phyloP scores from a whole-genome alignment of 2,113 vertebrate genomes.

The Oreochromis tanganicae region DNA sequence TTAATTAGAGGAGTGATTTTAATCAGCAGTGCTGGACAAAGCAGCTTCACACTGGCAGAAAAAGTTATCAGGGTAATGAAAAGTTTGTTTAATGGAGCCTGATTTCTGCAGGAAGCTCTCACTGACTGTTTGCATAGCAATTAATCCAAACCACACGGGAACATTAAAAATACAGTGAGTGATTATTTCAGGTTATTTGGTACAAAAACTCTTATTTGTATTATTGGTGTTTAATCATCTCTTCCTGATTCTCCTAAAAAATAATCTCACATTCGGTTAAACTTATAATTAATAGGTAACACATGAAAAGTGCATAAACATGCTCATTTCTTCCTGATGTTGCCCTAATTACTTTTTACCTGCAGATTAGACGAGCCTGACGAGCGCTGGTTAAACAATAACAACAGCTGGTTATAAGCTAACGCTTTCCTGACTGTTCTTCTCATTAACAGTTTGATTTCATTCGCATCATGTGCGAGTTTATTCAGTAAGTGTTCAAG shows the following conservation, averaged over 20 bases:
- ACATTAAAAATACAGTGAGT: neutral
- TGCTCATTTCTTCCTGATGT: neutral
- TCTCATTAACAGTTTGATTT: neutral
- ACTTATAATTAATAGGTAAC: neutral
- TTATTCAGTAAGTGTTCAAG: rapidly evolving
- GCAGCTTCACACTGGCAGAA: neutral
- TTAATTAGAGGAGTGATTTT: neutral
- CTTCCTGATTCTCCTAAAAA: rapidly evolving
- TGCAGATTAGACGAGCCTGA: rapidly evolving
- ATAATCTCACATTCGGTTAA: neutral
- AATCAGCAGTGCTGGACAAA: neutral
- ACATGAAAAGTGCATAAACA: neutral
- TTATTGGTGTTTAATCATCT: neutral
- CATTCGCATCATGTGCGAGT: neutral
- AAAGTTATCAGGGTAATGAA: neutral
- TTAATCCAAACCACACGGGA: neutral
- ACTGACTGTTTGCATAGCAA: neutral
- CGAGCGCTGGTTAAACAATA: rapidly evolving
- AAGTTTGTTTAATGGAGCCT: neutral
- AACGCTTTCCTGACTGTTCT: neutral
- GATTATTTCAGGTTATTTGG: neutral
- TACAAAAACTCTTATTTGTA: neutral
- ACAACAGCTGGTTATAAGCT: neutral
- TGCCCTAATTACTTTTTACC: neutral
- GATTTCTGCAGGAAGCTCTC: neutral